phyloP scores from a whole-genome alignment of 2,113 vertebrate genomes.

The Aegotheles bennettii region DNA sequence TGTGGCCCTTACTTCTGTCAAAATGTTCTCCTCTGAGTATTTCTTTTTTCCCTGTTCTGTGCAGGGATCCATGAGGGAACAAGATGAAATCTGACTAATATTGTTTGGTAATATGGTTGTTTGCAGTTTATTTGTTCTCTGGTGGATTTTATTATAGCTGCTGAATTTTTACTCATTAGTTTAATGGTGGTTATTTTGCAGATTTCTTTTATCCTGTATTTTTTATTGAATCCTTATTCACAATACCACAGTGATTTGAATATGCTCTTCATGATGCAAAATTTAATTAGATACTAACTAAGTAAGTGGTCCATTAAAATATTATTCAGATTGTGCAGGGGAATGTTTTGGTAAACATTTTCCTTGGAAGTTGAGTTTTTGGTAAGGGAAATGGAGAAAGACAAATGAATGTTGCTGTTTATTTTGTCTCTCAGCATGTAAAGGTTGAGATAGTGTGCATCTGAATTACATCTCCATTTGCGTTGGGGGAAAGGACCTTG shows the following conservation, averaged over 20 bases:
- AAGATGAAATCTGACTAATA: conserved; percentile 48
- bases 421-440: conserved; percentile 42
- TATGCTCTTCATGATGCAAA: conserved; percentile 35
- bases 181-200: conserved; percentile 64
- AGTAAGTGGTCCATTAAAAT: conserved; percentile 64
- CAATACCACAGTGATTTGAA: conserved; percentile 52
- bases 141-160: conserved; percentile 56
- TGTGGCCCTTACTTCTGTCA: conserved; percentile 5
- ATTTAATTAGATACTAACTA: conserved; percentile 61
- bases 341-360: conserved; percentile 55
- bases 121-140: conserved; percentile 53
- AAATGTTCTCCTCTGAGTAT: conserved; percentile 8
- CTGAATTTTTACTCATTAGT: conserved; percentile 63
- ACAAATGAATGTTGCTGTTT: conserved; percentile 20
- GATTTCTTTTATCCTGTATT: conserved; percentile 47
- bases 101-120: conserved; percentile 44
- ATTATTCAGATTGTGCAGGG: conserved; percentile 46
- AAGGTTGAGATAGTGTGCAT: conserved; percentile 33
- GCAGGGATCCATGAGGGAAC: not conserved
- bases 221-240: conserved; percentile 65
- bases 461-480: conserved; percentile 51
- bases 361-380: conserved; percentile 52
- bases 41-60: not conserved
- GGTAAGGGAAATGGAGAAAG: conserved; percentile 34
- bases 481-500: conserved; percentile 44